Percentiles rank a stretch among this genome's conserved stretches.
These are phyloP conservation scores for Sitta carolinensis DNA, from an alignment of 2,797 vertebrate genomes.

Conservation along the genomic window DNA sequence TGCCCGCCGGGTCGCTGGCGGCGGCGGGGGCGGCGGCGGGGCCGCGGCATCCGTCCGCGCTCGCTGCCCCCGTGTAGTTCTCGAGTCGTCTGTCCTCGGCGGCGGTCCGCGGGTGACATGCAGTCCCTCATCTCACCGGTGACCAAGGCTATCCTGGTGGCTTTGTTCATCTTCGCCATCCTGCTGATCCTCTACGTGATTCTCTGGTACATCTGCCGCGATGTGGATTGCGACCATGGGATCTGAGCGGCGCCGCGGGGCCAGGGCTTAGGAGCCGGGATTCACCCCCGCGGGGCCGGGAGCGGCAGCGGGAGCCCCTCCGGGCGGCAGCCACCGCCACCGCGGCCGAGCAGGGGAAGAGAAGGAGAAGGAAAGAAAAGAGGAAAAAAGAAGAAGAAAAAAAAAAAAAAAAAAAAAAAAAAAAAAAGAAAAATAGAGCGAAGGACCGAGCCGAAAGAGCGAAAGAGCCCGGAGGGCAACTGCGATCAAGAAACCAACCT, in stretches of 20 bases:
- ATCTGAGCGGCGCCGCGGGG: conserved; percentile 81
- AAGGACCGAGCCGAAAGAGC: not conserved
- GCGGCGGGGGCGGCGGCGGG: not conserved
- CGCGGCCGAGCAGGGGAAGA: not conserved
- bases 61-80: conserved; percentile 33
- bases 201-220: conserved; percentile 98
- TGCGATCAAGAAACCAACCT: conserved; percentile 37
- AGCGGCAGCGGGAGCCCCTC: not conserved
- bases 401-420: not conserved
- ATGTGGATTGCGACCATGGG: conserved; percentile 97
- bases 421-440: not conserved
- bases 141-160: conserved; percentile 95
- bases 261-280: conserved; percentile 50
- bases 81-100: conserved; percentile 39
- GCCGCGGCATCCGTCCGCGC: conserved; percentile 25
- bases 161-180: conserved; percentile 97
- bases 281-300: conserved; percentile 26
- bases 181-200: conserved; percentile 98
- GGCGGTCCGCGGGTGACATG: conserved; percentile 84
- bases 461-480: not conserved
- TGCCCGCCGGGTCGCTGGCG: not conserved
- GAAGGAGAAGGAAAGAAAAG: not conserved
- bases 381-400: not conserved
- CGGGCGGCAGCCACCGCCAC: conserved; percentile 1
- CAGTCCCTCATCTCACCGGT: conserved; percentile 96